phyloP scores from a whole-genome alignment of 2,113 vertebrate genomes.

The Clupea harengus region DNA sequence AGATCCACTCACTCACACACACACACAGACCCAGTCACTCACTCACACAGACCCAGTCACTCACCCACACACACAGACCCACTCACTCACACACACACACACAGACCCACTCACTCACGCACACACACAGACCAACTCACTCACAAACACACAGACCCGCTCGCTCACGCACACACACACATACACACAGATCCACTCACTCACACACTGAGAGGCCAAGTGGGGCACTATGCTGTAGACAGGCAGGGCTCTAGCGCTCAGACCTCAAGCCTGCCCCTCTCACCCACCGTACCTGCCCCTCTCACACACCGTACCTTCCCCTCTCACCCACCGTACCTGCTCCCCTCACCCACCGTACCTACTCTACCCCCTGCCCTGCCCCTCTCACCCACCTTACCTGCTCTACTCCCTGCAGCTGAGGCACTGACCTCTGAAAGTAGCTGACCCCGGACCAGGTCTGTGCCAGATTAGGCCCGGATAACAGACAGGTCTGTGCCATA shows the following conservation, averaged over 20 bases:
- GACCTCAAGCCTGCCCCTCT: neutral
- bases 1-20: slow-evolving; percentile 28
- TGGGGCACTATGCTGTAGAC: neutral
- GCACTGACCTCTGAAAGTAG: no score
- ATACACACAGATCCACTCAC: slow-evolving; percentile 18
- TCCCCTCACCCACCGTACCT: no score
- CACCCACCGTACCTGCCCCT: no score
- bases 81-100: slow-evolving; percentile 19
- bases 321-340: no score
- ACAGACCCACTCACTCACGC: slow-evolving; percentile 4
- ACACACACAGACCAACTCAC: neutral
- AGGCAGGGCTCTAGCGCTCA: neutral
- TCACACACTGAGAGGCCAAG: neutral
- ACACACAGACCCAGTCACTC: neutral
- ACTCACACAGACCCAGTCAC: neutral
- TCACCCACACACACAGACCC: slow-evolving; percentile 20
- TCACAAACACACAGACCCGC: slow-evolving; percentile 12
- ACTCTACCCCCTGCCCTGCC: no score
- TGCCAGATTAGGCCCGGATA: no score
- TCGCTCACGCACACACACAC: neutral
- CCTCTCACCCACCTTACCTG: no score
- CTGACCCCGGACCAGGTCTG: no score
- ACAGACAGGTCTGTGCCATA: no score
- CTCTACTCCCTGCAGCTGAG: no score
- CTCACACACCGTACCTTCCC: no score